Base-by-base conservation (phyloP, 2,113 vertebrate genomes). In the Rissa tridactyla region DNA sequence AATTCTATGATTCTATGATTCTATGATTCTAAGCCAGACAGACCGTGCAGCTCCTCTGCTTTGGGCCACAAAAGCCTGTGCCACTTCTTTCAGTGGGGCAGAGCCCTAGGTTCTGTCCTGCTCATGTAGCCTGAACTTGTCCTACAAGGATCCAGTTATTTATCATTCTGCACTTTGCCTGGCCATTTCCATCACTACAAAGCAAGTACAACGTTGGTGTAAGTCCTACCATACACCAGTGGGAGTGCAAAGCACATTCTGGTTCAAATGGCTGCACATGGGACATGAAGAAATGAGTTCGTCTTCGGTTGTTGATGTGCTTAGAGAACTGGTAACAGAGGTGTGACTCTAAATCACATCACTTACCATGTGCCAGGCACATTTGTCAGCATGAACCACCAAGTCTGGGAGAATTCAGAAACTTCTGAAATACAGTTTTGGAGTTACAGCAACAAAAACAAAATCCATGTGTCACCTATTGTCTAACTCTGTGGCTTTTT, bases 401-500 rank as follows among this genome's bases (percentile, higher is more conserved):
- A 66, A 44, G 60, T 60, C 25, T 68, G 73, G 20, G 52, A 90
- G 60, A 93, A 86, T 79, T 84, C 72, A 88, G 82, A 78, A 93
- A 73, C 30, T 84, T 90, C 77, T 92, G 81, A 91, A 92, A 65
- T 20, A 68, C 7, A 17, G 21, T 76, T 78, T 92, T 91, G 73
- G 65, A 89, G 32, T 92, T 62, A 32, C 9, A 91, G n/a, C 52
- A 89, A 66, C 42, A 51, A 54, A 86, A 92, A 29, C 69, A 81
- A 86, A 94, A 82, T 30, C 38, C 38, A 30, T 71, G 52, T 89
- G 65, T 79, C 0, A 0, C 51, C 72, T 65, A 64, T 80, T 86
- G 80, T 92, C 73, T 79, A n/a, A 85, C 32, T 92, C 68, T 38
- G 36, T 8, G 13, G 34, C 55, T 77, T 92, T 86, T 93, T 80